These are phyloP conservation scores for Cheilosia impressa DNA, from an alignment of 2,888 invertebrate species.

Conservation along the genomic window DNA sequence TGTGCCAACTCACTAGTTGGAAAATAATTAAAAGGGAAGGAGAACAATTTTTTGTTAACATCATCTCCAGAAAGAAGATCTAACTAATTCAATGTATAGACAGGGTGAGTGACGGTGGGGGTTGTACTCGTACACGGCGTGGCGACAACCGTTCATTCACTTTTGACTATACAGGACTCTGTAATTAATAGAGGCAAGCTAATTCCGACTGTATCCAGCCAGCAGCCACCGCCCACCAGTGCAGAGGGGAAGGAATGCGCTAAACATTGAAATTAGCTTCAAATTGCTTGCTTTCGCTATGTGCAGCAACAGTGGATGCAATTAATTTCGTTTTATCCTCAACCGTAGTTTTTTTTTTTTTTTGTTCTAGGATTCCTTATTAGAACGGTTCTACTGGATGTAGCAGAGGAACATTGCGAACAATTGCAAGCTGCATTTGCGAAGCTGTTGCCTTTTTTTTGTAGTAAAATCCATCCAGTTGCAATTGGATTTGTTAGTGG, in stretches of 20 bases:
- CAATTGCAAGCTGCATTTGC: too few relatives aligned
- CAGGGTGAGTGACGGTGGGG: background rate
- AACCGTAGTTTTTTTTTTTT: background rate
- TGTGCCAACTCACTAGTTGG: constrained; percentile 49
- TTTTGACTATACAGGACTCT: constrained; percentile 13
- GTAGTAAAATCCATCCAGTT: too few relatives aligned
- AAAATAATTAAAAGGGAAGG: constrained; percentile 61
- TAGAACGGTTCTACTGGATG: too few relatives aligned
- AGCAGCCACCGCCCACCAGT: constrained; percentile 27
- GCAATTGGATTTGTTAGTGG: too few relatives aligned
- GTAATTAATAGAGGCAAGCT: constrained; percentile 70
- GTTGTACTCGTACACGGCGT: background rate
- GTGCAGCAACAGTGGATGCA: constrained; percentile 66
- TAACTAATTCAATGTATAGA: background rate
- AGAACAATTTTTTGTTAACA: background rate
- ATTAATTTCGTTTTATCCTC: constrained; percentile 61
- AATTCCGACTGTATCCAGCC: constrained; percentile 30
- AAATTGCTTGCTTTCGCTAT: constrained; percentile 61
- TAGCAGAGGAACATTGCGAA: too few relatives aligned
- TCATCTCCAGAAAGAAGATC: background rate
- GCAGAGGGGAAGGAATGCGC: constrained; percentile 54
- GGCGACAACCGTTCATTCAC: background rate
- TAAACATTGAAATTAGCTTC: constrained; percentile 70
- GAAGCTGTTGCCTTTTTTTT: too few relatives aligned
- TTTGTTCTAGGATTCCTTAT: background rate